phyloP scores from a whole-genome alignment of 2,797 vertebrate species.

The Tympanoctomys barrerae region DNA sequence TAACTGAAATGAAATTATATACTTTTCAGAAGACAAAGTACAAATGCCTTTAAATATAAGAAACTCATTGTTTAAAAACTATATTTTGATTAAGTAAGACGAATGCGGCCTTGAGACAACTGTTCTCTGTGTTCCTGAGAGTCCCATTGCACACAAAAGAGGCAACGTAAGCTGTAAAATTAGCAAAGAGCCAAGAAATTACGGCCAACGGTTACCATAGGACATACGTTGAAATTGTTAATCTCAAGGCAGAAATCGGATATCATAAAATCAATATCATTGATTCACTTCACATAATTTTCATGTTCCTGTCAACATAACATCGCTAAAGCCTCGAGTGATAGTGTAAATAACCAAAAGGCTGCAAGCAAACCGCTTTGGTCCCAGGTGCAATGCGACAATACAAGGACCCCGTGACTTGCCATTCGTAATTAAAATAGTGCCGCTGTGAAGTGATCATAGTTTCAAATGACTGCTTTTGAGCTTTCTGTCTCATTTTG shows the following conservation, averaged over 20 bases:
- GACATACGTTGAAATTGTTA: background rate
- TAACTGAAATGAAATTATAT: background rate
- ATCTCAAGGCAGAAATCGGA: conserved; percentile 16
- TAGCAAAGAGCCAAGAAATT: background rate
- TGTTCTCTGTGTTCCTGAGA: background rate
- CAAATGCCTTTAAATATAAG: background rate
- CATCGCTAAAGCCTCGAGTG: background rate
- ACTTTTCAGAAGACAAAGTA: background rate
- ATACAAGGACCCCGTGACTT: background rate
- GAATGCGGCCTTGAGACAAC: background rate
- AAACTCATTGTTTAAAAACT: background rate
- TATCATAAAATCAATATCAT: conserved; percentile 22
- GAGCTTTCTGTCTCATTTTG: background rate
- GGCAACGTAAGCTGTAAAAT: background rate
- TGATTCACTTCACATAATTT: background rate
- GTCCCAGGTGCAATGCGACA: background rate
- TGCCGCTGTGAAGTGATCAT: background rate
- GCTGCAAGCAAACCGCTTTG: background rate
- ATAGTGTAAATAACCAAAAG: background rate
- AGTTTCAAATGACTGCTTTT: background rate
- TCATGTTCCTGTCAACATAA: background rate
- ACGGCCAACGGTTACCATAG: background rate
- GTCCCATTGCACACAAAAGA: rapidly evolving
- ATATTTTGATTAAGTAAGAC: background rate
- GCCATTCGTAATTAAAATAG: background rate